These are phyloP conservation scores for Dendrocopos noguchii DNA, from an alignment of 2,113 vertebrate genomes.

Conservation along the genomic window DNA sequence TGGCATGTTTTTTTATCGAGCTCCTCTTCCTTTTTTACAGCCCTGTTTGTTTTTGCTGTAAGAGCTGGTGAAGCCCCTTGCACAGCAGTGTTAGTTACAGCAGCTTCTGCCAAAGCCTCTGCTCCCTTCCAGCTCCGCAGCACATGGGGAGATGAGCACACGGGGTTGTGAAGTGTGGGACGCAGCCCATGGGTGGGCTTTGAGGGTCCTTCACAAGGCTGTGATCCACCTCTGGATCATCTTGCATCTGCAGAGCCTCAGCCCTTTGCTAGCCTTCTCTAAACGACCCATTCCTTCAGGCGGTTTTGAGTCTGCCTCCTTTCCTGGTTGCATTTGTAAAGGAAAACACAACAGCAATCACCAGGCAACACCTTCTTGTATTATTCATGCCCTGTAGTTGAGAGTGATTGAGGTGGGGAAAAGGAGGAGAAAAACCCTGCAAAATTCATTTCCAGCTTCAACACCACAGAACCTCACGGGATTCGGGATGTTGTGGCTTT, in stretches of 20 bases:
- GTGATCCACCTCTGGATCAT: background rate
- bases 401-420: constrained; percentile 26
- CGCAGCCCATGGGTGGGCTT: background rate
- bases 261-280: background rate
- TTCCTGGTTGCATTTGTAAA: background rate
- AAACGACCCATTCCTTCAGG: background rate
- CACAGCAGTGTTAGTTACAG: background rate
- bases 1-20: background rate
- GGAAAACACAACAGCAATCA: constrained; percentile 47
- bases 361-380: constrained; percentile 18
- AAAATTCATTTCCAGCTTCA: background rate
- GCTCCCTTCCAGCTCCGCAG: background rate
- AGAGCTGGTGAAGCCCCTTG: background rate
- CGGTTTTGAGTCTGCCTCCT: background rate
- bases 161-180: background rate
- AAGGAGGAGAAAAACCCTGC: background rate
- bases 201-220: background rate
- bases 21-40: constrained; percentile 12
- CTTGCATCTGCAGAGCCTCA: background rate
- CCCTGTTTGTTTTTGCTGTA: constrained; percentile 23
- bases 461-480: accelerated
- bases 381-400: constrained; percentile 47
- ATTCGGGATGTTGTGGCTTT: background rate
- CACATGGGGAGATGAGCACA: accelerated
- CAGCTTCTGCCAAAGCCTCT: background rate